Base-by-base conservation (phyloP, 2,113 vertebrate species). In the Corythornis madagascariensis region DNA sequence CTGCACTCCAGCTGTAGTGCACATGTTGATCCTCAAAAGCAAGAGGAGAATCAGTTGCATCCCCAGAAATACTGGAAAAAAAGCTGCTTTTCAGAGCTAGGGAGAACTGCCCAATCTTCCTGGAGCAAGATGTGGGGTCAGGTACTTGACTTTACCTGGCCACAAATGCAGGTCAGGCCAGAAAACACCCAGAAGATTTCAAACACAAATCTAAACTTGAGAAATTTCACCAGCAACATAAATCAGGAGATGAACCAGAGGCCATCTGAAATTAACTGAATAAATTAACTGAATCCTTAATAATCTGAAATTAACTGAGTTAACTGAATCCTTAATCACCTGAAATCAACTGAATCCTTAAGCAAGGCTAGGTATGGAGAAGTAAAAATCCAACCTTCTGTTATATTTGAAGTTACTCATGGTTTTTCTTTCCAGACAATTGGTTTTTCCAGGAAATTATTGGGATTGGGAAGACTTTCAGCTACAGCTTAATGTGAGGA, bases 391-490 rank as follows among this genome's bases (percentile, higher is more conserved):
- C 26, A 16, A 63, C 28, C 66, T 76, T 4, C 26, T 57, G 4
- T 66, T 3, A 0, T 21, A 50, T 56, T 66, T 71, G 73, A 61
- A 92, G 9, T 28, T 63, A 47, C 42, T 19, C 25, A 3, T 33
- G 11, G 11, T 73, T 74, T 73, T 87, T 38, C 9, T 73, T 63
- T 87, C 14, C n/a, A 69, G 61, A 69, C 35, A 76, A 45, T 13
- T 42, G 17, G 17, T 82, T 92, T 94, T 47, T 11, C 18, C 59
- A 83, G 52, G 76, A 89, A 76, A 52, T 57, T 73, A 50, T 2
- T 89, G 4, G 50, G 16, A 87, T 80, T 67, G 86, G 70, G 50
- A 82, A 70, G 43, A 9, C 19, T 86, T 86, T 73, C 66, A 93
- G 19, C 38, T 67, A 57, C 57, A 90, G n/a, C 26, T 53, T 71